These are phyloP conservation scores for Ophioninae sp. DNA, from an alignment of 2,888 invertebrate genomes.

Conservation along the genomic window DNA sequence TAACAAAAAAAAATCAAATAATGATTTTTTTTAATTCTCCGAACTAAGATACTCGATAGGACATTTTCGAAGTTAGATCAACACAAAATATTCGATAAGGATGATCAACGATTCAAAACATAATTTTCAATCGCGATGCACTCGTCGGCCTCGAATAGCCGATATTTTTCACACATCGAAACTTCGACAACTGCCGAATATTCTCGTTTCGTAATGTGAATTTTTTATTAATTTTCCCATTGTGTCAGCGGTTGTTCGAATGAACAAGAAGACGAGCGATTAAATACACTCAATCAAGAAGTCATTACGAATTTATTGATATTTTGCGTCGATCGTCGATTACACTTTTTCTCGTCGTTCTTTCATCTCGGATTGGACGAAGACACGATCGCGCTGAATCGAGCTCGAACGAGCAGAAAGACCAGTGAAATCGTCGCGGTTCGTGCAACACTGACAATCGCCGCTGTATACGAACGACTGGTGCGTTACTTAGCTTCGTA, in stretches of 20 bases:
- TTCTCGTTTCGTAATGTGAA: background rate
- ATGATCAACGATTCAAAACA: slow-evolving; percentile 17
- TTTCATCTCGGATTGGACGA: background rate
- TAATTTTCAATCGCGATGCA: background rate
- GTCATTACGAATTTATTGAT: background rate
- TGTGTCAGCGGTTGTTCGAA: background rate
- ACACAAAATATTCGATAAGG: slow-evolving; percentile 12
- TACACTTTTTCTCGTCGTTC: background rate
- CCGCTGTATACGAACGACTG: slow-evolving; percentile 45
- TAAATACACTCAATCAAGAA: background rate
- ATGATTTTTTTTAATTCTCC: background rate
- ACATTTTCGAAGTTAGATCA: background rate
- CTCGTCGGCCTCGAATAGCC: background rate
- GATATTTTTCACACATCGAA: slow-evolving; percentile 7
- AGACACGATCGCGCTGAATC: slow-evolving; percentile 5
- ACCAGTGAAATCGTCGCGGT: slow-evolving; percentile 48
- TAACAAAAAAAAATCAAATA: background rate
- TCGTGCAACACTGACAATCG: slow-evolving; percentile 52
- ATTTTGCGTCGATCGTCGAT: background rate
- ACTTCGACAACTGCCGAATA: background rate
- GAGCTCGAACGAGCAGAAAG: background rate
- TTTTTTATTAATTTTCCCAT: background rate
- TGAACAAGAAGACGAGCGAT: background rate
- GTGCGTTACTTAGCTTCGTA: slow-evolving; percentile 40
- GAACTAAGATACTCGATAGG: slow-evolving; percentile 4